Base-by-base conservation (phyloP, 1,140 invertebrate genomes). In the Helicorthomorpha holstii region DNA sequence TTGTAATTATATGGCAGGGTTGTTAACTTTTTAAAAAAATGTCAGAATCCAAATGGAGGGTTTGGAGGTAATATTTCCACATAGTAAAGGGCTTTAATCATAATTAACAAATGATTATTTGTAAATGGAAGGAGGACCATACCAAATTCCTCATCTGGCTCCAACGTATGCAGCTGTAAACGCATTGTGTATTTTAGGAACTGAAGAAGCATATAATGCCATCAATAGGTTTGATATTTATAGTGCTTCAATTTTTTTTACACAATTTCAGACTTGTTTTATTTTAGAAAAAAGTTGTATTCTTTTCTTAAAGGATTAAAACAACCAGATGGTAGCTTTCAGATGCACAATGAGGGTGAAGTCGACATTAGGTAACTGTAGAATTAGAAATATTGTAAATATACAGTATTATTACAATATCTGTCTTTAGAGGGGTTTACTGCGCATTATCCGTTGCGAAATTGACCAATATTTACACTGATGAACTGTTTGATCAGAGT, bases 151-250 rank as follows among this genome's bases (percentile, higher is more conserved):
- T 25, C 95, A 99, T 72, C 72, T 98, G 48, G 95, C 94, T 1
- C 80, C 93, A 27, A 98, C 94, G 3, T 99, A 97, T 74, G 95
- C 93, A 46, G 92, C 94, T 54, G 80, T 98, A 0, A 93, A 90
- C 73, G 80, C 90, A 7, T 69, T 98, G 2, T 84, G 83, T 62
- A 86, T 84, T 22, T 79, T 99, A 58, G 87, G 86, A 41, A 91
- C 82, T 16, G 72, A 81, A 64, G 80, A 87, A 68, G 90, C 92
- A 12, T 91, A 85, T 61, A 71, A 80, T 61, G 75, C 83, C 19
- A 89, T 98, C 54, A 76, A 98, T 65, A 79, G 88, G 78, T 83
- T 71, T 59, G 44, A 19, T 23, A 21, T 26, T 46, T 25, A 46
- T 7, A 46, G 4, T 25, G 19, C 23, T n/a, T n/a, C n/a, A n/a